phyloP scores from a whole-genome alignment of 1,140 invertebrate species.

The Microplitis demolitor region DNA sequence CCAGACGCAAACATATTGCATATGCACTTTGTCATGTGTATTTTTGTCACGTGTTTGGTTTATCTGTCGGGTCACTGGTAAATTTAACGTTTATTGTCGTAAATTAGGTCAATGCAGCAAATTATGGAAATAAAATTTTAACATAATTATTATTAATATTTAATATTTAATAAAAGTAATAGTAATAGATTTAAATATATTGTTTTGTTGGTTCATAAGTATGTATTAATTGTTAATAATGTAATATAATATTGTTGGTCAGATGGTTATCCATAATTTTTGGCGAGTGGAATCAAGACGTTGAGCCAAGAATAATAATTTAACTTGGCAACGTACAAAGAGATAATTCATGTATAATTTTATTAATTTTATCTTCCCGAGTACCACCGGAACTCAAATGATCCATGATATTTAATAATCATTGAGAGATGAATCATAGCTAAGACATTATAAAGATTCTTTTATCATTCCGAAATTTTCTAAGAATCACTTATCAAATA shows the following conservation, averaged over 20 bases:
- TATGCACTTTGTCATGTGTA: no score
- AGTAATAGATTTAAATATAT: no score
- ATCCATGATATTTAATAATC: conserved; percentile 1
- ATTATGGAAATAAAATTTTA: no score
- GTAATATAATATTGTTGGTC: background rate
- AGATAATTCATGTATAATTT: conserved; percentile 13
- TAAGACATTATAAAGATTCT: background rate
- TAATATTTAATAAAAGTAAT: no score
- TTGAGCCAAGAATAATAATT: conserved; percentile 26
- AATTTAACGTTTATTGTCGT: no score
- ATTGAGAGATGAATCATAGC: background rate
- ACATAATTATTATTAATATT: no score
- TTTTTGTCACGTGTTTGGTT: no score
- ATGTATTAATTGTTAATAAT: no score
- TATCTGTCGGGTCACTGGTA: no score
- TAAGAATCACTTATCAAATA: background rate
- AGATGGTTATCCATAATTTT: background rate
- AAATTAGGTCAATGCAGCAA: no score
- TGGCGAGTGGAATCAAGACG: background rate
- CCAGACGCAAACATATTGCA: no score
- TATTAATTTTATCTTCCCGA: background rate
- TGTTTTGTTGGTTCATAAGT: no score
- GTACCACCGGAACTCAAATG: background rate
- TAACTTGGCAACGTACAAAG: conserved; percentile 26
- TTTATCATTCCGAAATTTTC: background rate